A percentile compares a stretch with the other conserved stretches of the same genome.
Evolutionary conservation across 1,140 invertebrate genomes (phyloP).

Genomic region (Ditylenchus dipsaci): DNA sequence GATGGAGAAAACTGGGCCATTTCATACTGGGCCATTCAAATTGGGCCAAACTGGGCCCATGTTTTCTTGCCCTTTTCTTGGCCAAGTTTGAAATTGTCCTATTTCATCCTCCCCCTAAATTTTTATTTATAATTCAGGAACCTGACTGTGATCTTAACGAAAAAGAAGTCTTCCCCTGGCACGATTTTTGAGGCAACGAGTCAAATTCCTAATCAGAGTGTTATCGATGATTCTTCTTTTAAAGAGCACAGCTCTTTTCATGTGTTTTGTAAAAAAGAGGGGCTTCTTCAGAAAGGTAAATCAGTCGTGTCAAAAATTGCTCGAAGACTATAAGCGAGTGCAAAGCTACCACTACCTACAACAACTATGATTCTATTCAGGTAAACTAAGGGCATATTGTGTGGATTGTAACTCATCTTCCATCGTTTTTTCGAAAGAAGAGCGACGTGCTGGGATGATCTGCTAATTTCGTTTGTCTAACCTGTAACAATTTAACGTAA

Average conservation of each 20-base stretch:
- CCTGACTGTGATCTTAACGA: slow-evolving; percentile 2
- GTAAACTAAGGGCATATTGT: slow-evolving; percentile 24
- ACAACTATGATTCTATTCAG: neutral
- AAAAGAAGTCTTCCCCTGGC: neutral
- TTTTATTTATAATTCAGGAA: no score
- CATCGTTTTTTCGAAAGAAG: slow-evolving; percentile 27
- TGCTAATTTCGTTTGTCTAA: slow-evolving; percentile 3
- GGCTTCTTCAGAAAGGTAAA: neutral
- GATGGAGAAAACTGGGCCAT: no score
- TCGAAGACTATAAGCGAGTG: no score
- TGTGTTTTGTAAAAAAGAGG: neutral
- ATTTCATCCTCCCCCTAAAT: no score
- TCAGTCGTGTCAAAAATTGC: no score
- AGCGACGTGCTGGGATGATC: slow-evolving; percentile 20
- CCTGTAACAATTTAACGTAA: neutral
- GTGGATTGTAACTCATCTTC: slow-evolving; percentile 9
- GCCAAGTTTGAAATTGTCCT: no score
- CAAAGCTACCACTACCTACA: no score
- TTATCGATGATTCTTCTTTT: neutral
- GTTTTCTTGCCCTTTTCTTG: no score
- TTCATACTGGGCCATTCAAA: no score
- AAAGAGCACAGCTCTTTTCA: neutral
- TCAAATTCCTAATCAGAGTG: neutral
- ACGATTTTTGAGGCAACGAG: neutral
- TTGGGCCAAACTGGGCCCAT: no score